Evolutionary conservation across 2,113 vertebrate species (phyloP).

Genomic region (Aramus guarauna): DNA sequence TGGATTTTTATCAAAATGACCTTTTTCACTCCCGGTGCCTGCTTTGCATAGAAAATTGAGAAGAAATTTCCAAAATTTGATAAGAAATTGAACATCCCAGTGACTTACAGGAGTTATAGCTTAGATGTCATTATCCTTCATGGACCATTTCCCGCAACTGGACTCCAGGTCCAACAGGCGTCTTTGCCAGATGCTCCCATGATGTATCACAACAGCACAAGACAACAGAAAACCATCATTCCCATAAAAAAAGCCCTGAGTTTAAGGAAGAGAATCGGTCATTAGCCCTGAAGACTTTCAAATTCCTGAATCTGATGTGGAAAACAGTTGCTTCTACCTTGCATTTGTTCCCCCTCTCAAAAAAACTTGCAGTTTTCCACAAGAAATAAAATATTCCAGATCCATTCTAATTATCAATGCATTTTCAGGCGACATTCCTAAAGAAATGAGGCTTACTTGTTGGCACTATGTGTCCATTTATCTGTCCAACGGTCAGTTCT

Average conservation of each 20-base stretch:
- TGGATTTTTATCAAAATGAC: constrained; percentile 52
- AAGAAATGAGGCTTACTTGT: background rate
- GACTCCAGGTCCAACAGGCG: background rate
- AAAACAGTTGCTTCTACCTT: background rate
- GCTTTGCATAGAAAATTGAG: constrained; percentile 17
- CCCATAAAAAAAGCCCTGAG: background rate
- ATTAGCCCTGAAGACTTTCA: background rate
- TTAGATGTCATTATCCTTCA: background rate
- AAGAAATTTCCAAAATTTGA: background rate
- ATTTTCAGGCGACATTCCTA: background rate
- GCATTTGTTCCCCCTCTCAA: rapidly evolving
- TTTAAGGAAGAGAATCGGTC: background rate
- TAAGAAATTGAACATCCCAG: background rate
- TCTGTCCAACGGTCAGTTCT: background rate
- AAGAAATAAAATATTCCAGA: background rate
- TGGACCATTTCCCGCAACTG: background rate
- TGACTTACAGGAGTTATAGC: background rate
- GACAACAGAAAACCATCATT: background rate
- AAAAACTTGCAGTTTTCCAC: background rate
- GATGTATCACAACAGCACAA: background rate
- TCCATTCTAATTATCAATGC: background rate
- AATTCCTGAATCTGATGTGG: background rate
- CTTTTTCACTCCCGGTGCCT: constrained; percentile 9
- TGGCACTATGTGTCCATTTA: background rate
- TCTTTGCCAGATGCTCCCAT: background rate